These are phyloP conservation scores for Brachionus asplanchnoidis DNA, from an alignment of 1,140 invertebrate genomes.

Conservation along the genomic window DNA sequence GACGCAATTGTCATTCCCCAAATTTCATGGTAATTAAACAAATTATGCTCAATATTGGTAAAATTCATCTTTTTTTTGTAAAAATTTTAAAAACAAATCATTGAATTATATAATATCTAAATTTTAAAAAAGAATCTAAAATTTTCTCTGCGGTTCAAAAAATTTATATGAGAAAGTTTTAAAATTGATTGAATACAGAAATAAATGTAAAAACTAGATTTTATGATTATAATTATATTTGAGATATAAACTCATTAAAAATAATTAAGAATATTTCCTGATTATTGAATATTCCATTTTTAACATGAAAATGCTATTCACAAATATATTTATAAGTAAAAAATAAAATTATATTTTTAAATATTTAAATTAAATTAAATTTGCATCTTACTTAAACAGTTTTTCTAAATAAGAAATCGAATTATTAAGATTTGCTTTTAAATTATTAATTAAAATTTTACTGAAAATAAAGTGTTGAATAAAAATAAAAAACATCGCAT, in stretches of 20 bases:
- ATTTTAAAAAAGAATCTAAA: background rate
- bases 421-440: too few relatives aligned
- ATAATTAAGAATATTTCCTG: background rate
- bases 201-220: too few relatives aligned
- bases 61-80: background rate
- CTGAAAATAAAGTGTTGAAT: too few relatives aligned
- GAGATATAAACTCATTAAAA: too few relatives aligned
- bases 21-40: constrained; percentile 36
- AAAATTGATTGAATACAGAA: background rate
- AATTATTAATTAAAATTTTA: too few relatives aligned
- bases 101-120: background rate
- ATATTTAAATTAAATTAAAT: too few relatives aligned
- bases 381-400: too few relatives aligned
- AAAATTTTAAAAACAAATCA: background rate
- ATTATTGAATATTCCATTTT: background rate
- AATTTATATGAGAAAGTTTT: background rate
- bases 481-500: too few relatives aligned
- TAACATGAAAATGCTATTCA: background rate
- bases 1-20: background rate
- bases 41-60: background rate
- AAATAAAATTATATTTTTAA: too few relatives aligned
- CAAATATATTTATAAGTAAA: too few relatives aligned
- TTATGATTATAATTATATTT: too few relatives aligned
- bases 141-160: background rate
- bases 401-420: too few relatives aligned